phyloP scores from a whole-genome alignment of 2,888 invertebrate genomes.

The Zygothrica quintamaculata region DNA sequence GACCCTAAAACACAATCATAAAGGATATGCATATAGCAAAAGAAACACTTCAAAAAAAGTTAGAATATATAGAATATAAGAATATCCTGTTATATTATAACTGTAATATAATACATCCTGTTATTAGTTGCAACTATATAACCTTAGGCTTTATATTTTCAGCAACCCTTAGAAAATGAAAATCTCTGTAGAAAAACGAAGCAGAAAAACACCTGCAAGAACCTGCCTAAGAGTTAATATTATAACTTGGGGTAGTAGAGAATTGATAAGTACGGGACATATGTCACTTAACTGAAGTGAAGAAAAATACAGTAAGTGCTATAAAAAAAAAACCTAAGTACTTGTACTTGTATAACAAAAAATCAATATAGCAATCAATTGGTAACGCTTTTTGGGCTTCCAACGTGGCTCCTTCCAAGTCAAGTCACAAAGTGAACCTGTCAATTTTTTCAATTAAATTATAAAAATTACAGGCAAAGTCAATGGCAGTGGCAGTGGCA shows the following conservation, averaged over 20 bases:
- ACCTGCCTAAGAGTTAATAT: too few species aligned
- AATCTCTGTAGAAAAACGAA: constrained; percentile 11
- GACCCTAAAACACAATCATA: too few species aligned
- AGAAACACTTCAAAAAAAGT: too few species aligned
- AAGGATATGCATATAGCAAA: too few species aligned
- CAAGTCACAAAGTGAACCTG: constrained; percentile 44
- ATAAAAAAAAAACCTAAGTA: constrained; percentile 7
- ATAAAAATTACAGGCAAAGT: constrained; percentile 60
- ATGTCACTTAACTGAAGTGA: constrained; percentile 52
- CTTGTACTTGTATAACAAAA: constrained; percentile 28
- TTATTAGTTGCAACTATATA: constrained; percentile 19
- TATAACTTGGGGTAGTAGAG: too few species aligned
- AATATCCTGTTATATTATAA: background rate
- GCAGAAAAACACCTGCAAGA: constrained; percentile 31
- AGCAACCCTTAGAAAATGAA: constrained; percentile 12
- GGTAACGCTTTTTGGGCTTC: constrained; percentile 63
- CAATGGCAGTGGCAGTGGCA: constrained; percentile 32
- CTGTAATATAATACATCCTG: constrained; percentile 36
- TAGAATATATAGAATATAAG: too few species aligned
- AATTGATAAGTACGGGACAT: constrained; percentile 7
- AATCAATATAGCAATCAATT: constrained; percentile 50
- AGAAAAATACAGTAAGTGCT: constrained; percentile 3
- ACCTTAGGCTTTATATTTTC: constrained; percentile 25
- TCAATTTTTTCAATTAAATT: constrained; percentile 77
- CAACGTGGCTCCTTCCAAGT: constrained; percentile 12